phyloP scores from a whole-genome alignment of 1,140 invertebrate species.

The Eueides isabella region DNA sequence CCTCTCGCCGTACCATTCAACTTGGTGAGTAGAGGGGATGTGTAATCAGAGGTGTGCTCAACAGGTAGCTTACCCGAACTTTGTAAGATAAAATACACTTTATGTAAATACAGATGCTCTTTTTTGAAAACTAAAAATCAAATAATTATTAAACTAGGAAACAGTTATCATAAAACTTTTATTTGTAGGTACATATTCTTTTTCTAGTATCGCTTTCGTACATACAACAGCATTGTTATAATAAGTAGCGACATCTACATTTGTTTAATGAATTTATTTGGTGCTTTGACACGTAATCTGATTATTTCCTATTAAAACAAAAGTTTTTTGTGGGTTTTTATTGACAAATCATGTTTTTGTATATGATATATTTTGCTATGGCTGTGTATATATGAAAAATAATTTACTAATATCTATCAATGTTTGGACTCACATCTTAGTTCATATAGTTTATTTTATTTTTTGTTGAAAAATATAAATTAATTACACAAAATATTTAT shows the following conservation, averaged over 20 bases:
- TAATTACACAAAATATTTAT: no score
- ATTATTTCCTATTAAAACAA: no score
- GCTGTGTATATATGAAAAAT: no score
- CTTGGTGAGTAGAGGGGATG: slow-evolving; percentile 61
- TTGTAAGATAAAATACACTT: neutral
- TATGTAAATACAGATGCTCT: neutral
- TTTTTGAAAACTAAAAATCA: neutral
- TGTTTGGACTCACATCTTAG: no score
- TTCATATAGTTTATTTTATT: no score
- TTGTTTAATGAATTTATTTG: neutral
- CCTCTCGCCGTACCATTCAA: slow-evolving; percentile 68
- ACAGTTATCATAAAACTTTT: neutral
- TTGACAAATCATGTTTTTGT: no score
- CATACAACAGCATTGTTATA: neutral
- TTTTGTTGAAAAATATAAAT: no score
- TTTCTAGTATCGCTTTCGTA: neutral
- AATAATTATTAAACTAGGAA: neutral
- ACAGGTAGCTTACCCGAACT: slow-evolving; percentile 19
- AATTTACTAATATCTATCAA: no score
- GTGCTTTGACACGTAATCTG: no score
- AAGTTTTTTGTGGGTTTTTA: no score
- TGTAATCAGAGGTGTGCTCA: slow-evolving; percentile 47
- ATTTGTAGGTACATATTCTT: neutral
- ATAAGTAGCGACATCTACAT: neutral
- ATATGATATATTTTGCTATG: no score